phyloP scores from a whole-genome alignment of 1,140 invertebrate species.

The Zelostemma sp. region DNA sequence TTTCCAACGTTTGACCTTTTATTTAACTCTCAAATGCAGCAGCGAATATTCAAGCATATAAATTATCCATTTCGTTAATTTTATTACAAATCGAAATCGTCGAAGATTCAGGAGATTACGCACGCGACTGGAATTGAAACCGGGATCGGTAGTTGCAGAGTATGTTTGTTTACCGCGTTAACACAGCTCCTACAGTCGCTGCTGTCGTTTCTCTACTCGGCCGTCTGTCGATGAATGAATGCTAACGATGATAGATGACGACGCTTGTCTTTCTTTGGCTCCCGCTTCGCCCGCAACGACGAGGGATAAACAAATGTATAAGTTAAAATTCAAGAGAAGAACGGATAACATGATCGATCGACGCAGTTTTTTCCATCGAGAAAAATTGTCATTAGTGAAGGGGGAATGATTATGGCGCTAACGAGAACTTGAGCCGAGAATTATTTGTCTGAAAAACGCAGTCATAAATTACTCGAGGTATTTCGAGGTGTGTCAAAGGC shows the following conservation, averaged over 20 bases:
- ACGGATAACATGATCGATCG: conserved; percentile 26
- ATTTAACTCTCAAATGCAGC: too few species aligned
- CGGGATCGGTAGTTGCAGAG: too few species aligned
- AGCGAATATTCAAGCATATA: too few species aligned
- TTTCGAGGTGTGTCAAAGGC: too few species aligned
- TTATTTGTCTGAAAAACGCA: too few species aligned
- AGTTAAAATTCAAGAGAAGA: conserved; percentile 29
- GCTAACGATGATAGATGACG: conserved; percentile 65
- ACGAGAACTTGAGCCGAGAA: not conserved
- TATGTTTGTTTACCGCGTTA: conserved; percentile 59
- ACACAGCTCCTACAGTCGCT: conserved; percentile 51
- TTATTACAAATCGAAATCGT: too few species aligned
- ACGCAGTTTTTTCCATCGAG: not conserved
- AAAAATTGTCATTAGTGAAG: not conserved
- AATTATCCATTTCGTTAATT: too few species aligned
- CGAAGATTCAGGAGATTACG: too few species aligned
- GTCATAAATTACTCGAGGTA: too few species aligned
- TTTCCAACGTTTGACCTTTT: too few species aligned
- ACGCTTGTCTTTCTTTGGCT: conserved; percentile 37
- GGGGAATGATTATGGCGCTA: not conserved
- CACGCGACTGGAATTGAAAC: too few species aligned
- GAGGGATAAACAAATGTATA: conserved; percentile 42
- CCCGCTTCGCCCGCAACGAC: conserved; percentile 20
- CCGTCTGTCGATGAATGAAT: conserved; percentile 59
- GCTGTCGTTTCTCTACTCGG: conserved; percentile 42